phyloP scores from a whole-genome alignment of 2,113 vertebrate genomes.

The Cephalopholis sonnerati region DNA sequence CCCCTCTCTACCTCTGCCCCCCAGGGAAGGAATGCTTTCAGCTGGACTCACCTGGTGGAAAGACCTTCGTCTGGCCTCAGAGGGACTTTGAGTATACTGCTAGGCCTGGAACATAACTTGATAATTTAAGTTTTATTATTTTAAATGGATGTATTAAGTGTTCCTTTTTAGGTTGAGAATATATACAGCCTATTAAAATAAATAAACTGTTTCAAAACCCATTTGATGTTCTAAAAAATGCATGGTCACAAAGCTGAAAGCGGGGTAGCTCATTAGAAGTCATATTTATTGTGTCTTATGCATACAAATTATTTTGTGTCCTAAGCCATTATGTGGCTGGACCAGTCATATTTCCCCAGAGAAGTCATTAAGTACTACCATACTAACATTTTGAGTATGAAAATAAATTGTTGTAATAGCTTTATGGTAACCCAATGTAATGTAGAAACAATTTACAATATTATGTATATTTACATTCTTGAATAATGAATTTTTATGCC shows the following conservation, averaged over 20 bases:
- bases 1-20: not conserved
- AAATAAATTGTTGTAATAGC: not conserved
- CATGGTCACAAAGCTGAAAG: not conserved
- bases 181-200: not conserved
- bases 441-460: too few relatives aligned
- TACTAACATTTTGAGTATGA: not conserved
- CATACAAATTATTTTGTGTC: not conserved
- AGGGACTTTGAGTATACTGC: not conserved
- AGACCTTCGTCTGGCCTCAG: slow-evolving; percentile 31
- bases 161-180: not conserved
- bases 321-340: not conserved
- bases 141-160: not conserved
- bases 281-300: not conserved
- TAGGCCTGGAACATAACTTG: not conserved
- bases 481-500: not conserved
- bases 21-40: slow-evolving; percentile 75
- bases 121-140: too few relatives aligned
- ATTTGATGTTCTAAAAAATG: not conserved
- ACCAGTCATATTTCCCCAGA: not conserved
- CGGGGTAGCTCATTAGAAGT: not conserved
- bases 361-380: not conserved
- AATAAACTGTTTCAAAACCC: not conserved
- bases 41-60: slow-evolving; percentile 47
- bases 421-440: not conserved
- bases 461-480: not conserved